Conservation (phyloP, 2,888 invertebrate species). For the Eutolmus rufibarbis region DNA sequence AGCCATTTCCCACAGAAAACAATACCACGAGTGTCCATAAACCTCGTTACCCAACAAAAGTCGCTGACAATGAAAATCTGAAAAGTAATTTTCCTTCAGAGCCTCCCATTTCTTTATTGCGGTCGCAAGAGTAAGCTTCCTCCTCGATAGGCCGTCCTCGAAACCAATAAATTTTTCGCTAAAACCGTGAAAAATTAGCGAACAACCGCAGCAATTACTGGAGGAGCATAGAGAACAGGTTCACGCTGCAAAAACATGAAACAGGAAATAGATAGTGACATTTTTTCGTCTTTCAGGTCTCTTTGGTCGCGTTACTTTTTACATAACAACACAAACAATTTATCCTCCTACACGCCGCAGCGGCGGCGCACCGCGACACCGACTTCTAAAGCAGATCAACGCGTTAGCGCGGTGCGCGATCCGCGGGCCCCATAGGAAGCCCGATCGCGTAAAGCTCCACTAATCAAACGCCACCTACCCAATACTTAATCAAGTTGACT, state of each 20-base stretch:
- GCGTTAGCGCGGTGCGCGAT: background rate
- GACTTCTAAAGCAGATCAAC: background rate
- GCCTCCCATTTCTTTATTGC: background rate
- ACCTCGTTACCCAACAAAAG: background rate
- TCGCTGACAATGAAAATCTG: background rate
- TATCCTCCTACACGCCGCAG: background rate
- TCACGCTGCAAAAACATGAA: background rate
- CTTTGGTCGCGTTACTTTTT: background rate
- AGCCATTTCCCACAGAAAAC: background rate
- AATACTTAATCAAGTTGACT: slow-evolving; percentile 21
- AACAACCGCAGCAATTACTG: background rate
- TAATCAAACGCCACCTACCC: slow-evolving; percentile 20
- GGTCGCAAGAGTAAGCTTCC: background rate
- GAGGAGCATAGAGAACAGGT: background rate
- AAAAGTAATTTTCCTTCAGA: background rate
- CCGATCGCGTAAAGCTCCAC: background rate
- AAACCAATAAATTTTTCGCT: background rate
- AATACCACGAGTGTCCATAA: background rate
- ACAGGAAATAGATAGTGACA: slow-evolving; percentile 2
- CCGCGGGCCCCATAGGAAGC: background rate
- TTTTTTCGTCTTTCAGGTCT: background rate
- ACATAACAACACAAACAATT: slow-evolving; percentile 10
- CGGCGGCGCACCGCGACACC: background rate
- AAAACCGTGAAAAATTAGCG: background rate
- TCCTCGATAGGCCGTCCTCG: background rate